A percentile compares a stretch with the other conserved stretches of the same genome.
phyloP scores from a whole-genome alignment of 2,797 vertebrate genomes.

The Silurus lanzhouensis region DNA sequence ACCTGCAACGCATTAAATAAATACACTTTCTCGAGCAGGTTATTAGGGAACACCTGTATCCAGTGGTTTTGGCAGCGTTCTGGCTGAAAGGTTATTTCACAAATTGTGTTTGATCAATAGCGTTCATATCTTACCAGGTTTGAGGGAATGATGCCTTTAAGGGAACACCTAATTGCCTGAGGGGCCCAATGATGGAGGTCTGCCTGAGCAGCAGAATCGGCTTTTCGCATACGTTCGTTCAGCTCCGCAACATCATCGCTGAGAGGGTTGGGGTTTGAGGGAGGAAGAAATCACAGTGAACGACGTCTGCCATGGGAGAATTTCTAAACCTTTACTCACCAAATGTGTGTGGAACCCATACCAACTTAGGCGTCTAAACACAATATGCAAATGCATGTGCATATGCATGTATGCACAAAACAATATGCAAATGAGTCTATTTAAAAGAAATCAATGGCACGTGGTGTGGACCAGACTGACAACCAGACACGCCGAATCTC shows the following conservation, averaged over 20 bases:
- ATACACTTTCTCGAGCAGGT: neutral
- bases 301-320: too few relatives aligned
- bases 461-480: neutral
- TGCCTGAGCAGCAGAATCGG: neutral
- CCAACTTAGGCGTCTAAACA: too few relatives aligned
- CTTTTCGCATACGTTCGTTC: constrained; percentile 66
- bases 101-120: too few relatives aligned
- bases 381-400: too few relatives aligned
- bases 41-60: neutral
- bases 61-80: neutral
- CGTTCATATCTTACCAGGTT: constrained; percentile 63
- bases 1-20: constrained; percentile 52
- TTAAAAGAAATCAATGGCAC: neutral
- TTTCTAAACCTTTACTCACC: too few relatives aligned
- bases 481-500: neutral
- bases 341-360: too few relatives aligned
- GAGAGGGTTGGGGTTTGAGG: too few relatives aligned
- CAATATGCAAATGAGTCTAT: too few relatives aligned
- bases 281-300: neutral
- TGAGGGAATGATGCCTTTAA: constrained; percentile 74
- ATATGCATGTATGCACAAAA: too few relatives aligned
- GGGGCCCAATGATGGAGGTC: constrained; percentile 61
- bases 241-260: constrained; percentile 55
- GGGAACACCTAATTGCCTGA: constrained; percentile 73
- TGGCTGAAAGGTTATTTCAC: neutral